phyloP scores from a whole-genome alignment of 1,140 invertebrate species.

The Nomia melanderi region DNA sequence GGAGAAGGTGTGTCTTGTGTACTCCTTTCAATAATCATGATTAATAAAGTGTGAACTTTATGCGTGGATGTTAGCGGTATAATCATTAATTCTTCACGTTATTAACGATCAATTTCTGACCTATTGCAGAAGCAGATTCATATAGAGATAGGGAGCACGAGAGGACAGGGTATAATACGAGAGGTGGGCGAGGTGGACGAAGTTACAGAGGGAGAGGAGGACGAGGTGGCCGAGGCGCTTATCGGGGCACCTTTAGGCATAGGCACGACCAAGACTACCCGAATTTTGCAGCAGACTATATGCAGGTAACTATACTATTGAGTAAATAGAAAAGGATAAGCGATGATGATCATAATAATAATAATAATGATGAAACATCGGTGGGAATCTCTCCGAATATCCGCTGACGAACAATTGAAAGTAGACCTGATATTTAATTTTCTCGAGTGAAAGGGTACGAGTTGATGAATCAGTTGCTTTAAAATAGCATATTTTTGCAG shows the following conservation, averaged over 20 bases:
- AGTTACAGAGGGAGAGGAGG: conserved; percentile 74
- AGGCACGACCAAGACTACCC: conserved; percentile 79
- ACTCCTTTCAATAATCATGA: neutral
- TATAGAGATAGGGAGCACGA: conserved; percentile 76
- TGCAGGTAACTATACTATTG: conserved; percentile 73
- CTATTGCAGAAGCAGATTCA: conserved; percentile 60
- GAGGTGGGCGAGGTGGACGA: conserved; percentile 69
- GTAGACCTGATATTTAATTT: conserved; percentile 59
- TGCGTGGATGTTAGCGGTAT: no score
- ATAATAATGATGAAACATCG: conserved; percentile 13
- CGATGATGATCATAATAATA: conserved; percentile 6
- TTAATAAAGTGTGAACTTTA: neutral
- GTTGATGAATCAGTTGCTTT: neutral
- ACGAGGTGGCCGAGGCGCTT: conserved; percentile 55
- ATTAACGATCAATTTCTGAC: conserved; percentile 1
- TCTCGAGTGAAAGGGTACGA: neutral
- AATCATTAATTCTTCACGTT: no score
- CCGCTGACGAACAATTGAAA: conserved; percentile 44
- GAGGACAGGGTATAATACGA: conserved; percentile 69
- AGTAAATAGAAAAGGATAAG: neutral
- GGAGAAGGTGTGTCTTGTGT: conserved; percentile 68
- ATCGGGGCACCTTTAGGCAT: conserved; percentile 71
- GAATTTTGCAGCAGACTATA: conserved; percentile 80
- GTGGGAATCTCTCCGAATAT: conserved; percentile 51
- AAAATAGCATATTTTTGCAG: conserved; percentile 59